Evolutionary conservation across 2,113 vertebrate species (phyloP), one percentile per base, ranked within the genome.

Genomic region (Candoia aspera): DNA sequence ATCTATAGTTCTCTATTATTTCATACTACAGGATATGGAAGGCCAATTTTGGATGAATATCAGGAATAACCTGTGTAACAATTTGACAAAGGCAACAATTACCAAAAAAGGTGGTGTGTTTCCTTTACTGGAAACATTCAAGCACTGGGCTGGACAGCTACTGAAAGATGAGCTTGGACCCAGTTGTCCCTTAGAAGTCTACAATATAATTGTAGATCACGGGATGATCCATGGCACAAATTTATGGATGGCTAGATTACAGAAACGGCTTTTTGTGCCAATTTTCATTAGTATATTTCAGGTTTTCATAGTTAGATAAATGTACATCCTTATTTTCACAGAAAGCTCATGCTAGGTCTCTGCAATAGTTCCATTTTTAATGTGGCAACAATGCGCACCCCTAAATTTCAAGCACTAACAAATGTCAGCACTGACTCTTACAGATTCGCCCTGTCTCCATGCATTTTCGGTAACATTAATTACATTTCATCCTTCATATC

Each of bases 251-350:
- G 49, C 49, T 49, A 93, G 15, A 42, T 0, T 57, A 24, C 23
- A 90, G 59, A 49, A 10, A 91, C 21, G 84, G 0, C 10, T 55
- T 21, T 10, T 87, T 68, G 23, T 23, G 26, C 49, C 89, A 86
- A 94, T 90, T 79, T 59, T 87, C 19, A 88, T 90, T 15, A n/a
- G 3, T n/a, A 42, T n/a, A 19, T 13, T 90, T 60, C 90, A 86
- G 5, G 46, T 37, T 91, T 91, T 86, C 84, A 64, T 59, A 86
- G 15, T 49, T 29, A 84, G 55, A 42, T n/a, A 84, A 84, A 49
- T 49, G 49, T 57, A 83, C 33, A 42, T 90, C 15, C n/a, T 26
- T 90, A 37, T 57, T 83, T 90, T 90, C 55, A 37, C 21, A 57
- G n/a, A 90, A 17, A 84, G 26, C 15, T 59, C 26, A 9, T 60